phyloP scores from a whole-genome alignment of 2,888 invertebrate genomes.

The Eupithecia subumbrata region DNA sequence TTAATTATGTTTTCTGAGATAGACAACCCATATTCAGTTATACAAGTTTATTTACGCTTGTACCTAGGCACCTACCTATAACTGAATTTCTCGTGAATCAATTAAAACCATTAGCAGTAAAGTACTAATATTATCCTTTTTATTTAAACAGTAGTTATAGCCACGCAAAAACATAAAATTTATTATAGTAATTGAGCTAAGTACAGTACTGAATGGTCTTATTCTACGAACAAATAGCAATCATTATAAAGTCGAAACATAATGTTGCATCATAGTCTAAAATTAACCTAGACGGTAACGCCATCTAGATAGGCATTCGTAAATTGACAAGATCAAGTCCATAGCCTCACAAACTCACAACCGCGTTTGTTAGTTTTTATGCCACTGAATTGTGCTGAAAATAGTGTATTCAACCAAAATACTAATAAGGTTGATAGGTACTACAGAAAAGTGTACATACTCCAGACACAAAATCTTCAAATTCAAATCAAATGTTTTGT shows the following conservation, averaged over 20 bases:
- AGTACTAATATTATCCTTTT: neutral
- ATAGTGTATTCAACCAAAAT: too few relatives aligned
- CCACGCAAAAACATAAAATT: slow-evolving; percentile 4
- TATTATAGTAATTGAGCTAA: slow-evolving; percentile 1
- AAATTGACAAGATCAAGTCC: neutral
- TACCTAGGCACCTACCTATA: neutral
- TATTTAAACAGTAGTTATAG: neutral
- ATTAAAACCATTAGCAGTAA: neutral
- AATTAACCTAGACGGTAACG: neutral
- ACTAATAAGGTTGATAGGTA: too few relatives aligned
- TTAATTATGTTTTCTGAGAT: neutral
- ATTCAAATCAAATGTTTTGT: too few relatives aligned
- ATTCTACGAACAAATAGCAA: neutral
- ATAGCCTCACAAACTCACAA: too few relatives aligned
- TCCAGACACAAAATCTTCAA: too few relatives aligned
- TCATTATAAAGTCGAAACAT: neutral
- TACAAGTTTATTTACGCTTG: neutral
- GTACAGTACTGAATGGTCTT: neutral
- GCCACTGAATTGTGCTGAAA: neutral
- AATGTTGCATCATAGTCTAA: neutral
- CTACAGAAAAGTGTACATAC: too few relatives aligned
- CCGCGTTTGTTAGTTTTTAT: neutral
- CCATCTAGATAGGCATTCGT: neutral
- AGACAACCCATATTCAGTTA: neutral
- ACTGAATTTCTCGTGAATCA: neutral